Percentiles rank a stretch among this genome's conserved stretches.
Evolutionary conservation across 1,140 invertebrate genomes (phyloP).

Genomic region (Meloidogyne exigua): DNA sequence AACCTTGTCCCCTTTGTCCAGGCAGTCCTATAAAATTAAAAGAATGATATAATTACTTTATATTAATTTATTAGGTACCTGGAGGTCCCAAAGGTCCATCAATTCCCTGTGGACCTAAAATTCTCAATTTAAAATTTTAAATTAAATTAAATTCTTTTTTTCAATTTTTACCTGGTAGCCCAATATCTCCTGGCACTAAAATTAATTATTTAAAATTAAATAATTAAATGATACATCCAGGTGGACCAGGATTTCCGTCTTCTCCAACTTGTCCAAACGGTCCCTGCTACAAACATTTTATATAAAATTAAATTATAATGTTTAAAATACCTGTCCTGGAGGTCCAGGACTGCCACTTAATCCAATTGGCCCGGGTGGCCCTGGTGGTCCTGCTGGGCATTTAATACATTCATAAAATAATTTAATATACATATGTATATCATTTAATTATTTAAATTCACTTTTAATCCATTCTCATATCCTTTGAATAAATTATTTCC

Average conservation of each 20-base stretch:
- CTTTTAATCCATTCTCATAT: neutral
- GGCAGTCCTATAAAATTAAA: neutral
- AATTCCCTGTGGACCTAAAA: slow-evolving; percentile 11
- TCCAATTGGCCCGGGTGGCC: neutral
- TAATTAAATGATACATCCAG: neutral
- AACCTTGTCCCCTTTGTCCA: neutral
- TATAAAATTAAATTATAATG: neutral
- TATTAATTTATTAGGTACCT: neutral
- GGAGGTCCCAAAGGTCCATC: neutral
- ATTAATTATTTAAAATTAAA: neutral
- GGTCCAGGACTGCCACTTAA: neutral
- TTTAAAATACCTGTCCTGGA: neutral
- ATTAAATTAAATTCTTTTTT: neutral
- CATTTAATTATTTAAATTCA: neutral
- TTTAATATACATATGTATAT: neutral
- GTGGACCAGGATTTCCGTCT: slow-evolving; percentile 6
- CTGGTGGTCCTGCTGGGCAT: neutral
- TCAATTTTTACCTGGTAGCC: neutral
- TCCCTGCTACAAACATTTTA: neutral
- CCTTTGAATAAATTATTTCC: neutral
- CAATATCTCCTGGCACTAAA: neutral
- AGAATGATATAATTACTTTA: neutral
- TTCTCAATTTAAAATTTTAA: neutral
- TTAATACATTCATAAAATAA: neutral
- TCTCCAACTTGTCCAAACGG: neutral